These are phyloP conservation scores for Thecocarcelia acutangulata DNA, from an alignment of 2,888 invertebrate genomes.

Conservation along the genomic window DNA sequence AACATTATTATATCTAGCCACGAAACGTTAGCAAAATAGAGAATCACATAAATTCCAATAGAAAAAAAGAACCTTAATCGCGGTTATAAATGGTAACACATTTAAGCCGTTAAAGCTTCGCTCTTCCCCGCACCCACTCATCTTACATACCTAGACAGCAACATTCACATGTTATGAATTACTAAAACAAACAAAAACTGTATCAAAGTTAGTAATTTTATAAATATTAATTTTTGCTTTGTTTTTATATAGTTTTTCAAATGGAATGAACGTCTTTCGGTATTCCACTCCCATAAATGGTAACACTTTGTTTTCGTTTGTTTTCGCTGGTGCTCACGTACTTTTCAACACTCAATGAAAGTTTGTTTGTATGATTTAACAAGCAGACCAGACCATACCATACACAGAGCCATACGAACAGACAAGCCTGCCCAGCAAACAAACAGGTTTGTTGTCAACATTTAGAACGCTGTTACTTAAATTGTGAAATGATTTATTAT, in stretches of 20 bases:
- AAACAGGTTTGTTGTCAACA: too few relatives aligned
- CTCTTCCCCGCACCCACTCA: conserved; percentile 18
- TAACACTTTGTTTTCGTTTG: conserved; percentile 15
- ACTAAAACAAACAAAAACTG: neutral
- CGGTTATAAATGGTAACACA: conserved; percentile 41
- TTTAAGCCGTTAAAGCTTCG: conserved; percentile 42
- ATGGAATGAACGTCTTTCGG: conserved; percentile 18
- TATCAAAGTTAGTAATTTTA: conserved; percentile 1
- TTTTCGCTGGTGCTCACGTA: conserved; percentile 13
- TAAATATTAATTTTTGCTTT: conserved; percentile 41
- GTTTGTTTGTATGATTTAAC: conserved; percentile 22
- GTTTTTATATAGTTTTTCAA: conserved; percentile 15
- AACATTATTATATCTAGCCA: conserved; percentile 19
- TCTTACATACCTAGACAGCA: neutral
- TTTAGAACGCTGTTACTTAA: too few relatives aligned
- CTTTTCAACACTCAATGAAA: conserved; percentile 4
- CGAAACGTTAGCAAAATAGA: neutral
- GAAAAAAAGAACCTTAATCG: conserved; percentile 26
- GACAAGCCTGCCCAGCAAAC: too few relatives aligned
- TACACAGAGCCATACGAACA: too few relatives aligned
- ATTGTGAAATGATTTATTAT: too few relatives aligned
- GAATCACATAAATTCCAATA: conserved; percentile 36
- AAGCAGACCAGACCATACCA: too few relatives aligned
- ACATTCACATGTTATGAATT: neutral
- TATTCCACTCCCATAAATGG: conserved; percentile 63